Evolutionary conservation across 2,797 vertebrate genomes (phyloP).

Genomic region (Bucorvus abyssinicus): DNA sequence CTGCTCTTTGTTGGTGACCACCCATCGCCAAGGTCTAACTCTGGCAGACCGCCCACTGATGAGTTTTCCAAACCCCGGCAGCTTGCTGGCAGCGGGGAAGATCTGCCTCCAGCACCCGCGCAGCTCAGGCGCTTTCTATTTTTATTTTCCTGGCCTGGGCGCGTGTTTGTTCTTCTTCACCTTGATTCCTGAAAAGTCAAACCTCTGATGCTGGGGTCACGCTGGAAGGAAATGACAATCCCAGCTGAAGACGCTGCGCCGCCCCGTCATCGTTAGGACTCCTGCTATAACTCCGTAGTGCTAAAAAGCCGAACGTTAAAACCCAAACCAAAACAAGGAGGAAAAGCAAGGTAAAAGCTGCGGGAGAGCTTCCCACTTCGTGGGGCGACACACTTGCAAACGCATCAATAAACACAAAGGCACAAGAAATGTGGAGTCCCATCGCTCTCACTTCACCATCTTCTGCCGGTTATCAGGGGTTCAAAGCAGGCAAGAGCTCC

Average conservation of each 20-base stretch:
- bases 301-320: neutral
- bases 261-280: conserved; percentile 61
- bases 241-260: conserved; percentile 76
- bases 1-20: conserved; percentile 73
- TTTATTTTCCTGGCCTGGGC: neutral
- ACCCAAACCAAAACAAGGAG: neutral
- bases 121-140: neutral
- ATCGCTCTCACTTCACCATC: neutral
- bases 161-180: conserved; percentile 84
- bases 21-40: conserved; percentile 73
- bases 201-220: conserved; percentile 78
- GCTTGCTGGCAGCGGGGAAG: conserved; percentile 56
- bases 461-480: neutral
- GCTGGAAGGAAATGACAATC: conserved; percentile 82
- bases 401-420: neutral
- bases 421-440: neutral
- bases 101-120: neutral
- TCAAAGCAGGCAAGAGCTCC: neutral
- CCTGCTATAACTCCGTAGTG: neutral
- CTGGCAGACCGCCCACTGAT: conserved; percentile 75
- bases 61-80: conserved; percentile 84
- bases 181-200: conserved; percentile 81
- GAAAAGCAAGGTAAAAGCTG: neutral
- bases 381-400: neutral
- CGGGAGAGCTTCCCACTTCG: neutral